A percentile compares a stretch with the other conserved stretches of the same genome.
Evolutionary conservation across 2,113 vertebrate genomes (phyloP).

Genomic region (Cervus canadensis): DNA sequence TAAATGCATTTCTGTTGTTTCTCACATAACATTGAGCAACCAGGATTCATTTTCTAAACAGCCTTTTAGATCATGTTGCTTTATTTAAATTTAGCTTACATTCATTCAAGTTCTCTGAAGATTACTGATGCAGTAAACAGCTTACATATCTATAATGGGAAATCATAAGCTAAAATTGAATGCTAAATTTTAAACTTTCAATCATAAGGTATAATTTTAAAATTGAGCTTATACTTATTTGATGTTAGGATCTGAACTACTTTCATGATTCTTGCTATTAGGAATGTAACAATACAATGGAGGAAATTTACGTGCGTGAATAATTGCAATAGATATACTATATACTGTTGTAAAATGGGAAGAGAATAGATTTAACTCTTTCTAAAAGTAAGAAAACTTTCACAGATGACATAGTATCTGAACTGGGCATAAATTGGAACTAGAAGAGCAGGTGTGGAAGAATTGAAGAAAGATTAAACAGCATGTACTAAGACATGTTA

Average conservation of each 20-base stretch:
- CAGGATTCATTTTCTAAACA: not conserved
- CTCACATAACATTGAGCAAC: not conserved
- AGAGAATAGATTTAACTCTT: not conserved
- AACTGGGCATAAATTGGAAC: not conserved
- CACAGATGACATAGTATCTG: not conserved
- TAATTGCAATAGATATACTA: not conserved
- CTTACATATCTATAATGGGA: not conserved
- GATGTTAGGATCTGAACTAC: not conserved
- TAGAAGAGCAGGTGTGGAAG: not conserved
- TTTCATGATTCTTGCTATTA: not conserved
- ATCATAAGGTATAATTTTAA: not conserved
- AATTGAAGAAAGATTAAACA: not conserved
- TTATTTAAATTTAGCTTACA: not conserved
- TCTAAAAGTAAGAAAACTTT: not conserved
- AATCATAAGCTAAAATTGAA: not conserved
- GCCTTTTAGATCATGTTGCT: not conserved
- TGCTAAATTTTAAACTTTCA: not conserved
- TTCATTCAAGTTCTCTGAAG: not conserved
- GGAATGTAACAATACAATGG: not conserved
- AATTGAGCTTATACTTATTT: not conserved
- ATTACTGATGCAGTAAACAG: not conserved
- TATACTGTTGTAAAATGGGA: not conserved
- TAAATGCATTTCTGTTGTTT: not conserved
- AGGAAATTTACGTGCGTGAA: not conserved
- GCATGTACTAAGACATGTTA: not conserved